Base-by-base conservation (phyloP, 2,113 vertebrate species). In the Rutilus rutilus region DNA sequence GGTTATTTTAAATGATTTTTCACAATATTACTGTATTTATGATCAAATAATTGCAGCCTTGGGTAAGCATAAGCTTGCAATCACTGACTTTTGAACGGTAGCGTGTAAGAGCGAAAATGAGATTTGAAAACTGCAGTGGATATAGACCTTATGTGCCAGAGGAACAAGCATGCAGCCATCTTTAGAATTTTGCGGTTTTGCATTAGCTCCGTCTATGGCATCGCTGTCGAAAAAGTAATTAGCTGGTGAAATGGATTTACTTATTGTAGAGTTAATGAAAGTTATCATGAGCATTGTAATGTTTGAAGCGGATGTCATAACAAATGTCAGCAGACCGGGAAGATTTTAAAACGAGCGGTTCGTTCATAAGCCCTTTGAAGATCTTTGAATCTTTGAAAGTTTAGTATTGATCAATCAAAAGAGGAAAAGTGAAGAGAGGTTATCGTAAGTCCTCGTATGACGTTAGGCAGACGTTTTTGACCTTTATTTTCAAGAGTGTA, bases 401-500 rank as follows among this genome's bases (percentile, higher is more conserved):
- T 50, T 25, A 25, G 6, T 50, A 76, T 52, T 17, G 17, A 76
- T 76, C 19, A 36, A 30, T 52, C 6, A 30, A 73, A 73, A 76
- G 42, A 52, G 74, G 19, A 21, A 50, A 52, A 52, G 4, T 27
- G 47, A 27, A 76, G 25, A 69, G 15, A 47, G 73, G 47, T 25
- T 76, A 27, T 52, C 11, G 9, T 25, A 27, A 15, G n/a, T 64
- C 47, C 2, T 64, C 60, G 2, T 45, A 14, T 65, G 39, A 15
- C 78, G 64, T 30, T 4, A 30, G 2, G 45, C 23, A n/a, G n/a
- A n/a, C n/a, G 15, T 75, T 75, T 50, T 75, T 15, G 19, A 64
- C 23, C 23, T 80, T 45, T 80, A 62, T 62, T 80, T 80, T 80
- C 3, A 7, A 79, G 21, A 42, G 6, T 17, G 57, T 79, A n/a